Evolutionary conservation across 2,113 vertebrate genomes (phyloP).

Genomic region (Plecturocebus donacophilus): DNA sequence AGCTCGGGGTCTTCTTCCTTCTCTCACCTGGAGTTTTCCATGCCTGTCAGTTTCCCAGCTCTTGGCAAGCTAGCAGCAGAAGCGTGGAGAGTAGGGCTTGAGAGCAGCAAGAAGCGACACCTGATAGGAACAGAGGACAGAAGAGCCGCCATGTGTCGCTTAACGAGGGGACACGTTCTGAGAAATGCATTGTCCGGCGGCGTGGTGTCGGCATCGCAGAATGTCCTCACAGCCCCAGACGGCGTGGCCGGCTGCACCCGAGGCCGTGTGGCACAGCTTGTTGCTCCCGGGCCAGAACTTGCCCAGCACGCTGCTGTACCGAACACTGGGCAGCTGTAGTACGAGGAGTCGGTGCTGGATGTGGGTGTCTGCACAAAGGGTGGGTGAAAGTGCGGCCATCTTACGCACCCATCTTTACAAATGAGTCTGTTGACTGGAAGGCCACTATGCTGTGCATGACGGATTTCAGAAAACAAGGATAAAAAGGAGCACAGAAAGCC

Average conservation of each 20-base stretch:
- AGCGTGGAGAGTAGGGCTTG: not conserved
- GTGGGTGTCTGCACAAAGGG: not conserved
- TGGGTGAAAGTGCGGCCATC: not conserved
- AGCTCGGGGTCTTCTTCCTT: rapidly evolving
- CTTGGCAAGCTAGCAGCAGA: not conserved
- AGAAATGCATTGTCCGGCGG: not conserved
- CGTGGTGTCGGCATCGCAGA: not conserved
- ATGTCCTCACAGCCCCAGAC: not conserved
- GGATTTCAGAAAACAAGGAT: too few relatives aligned
- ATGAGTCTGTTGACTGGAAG: not conserved
- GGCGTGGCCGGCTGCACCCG: not conserved
- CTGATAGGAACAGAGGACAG: not conserved
- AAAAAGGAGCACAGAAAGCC: not conserved
- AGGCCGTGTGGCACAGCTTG: not conserved
- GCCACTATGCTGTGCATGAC: not conserved
- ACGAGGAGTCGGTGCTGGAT: not conserved
- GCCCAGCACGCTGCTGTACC: not conserved
- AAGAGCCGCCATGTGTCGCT: not conserved
- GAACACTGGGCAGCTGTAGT: not conserved
- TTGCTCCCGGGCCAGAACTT: not conserved
- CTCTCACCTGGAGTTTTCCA: rapidly evolving
- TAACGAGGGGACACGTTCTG: not conserved
- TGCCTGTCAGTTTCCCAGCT: not conserved
- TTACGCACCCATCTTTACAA: not conserved
- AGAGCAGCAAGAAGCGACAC: not conserved